Evolutionary conservation across 2,113 vertebrate species (phyloP).

Genomic region (Arothron firmamentum): DNA sequence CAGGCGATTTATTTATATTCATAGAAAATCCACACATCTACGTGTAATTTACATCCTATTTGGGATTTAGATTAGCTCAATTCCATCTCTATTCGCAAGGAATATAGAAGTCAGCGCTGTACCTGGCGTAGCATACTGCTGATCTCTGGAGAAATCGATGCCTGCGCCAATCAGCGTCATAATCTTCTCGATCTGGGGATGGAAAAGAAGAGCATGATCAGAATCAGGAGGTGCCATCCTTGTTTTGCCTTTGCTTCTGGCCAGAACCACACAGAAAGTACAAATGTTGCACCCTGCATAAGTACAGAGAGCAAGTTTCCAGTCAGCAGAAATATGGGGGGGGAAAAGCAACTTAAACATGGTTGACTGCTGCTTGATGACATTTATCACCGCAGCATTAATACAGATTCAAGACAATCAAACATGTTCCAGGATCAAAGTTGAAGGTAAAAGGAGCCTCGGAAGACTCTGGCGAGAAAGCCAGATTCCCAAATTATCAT

Average conservation of each 20-base stretch:
- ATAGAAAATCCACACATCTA: too few species aligned
- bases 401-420: neutral
- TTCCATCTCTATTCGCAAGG: too few species aligned
- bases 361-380: too few species aligned
- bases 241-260: slow-evolving; percentile 32
- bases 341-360: neutral
- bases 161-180: slow-evolving; percentile 98
- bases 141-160: slow-evolving; percentile 94
- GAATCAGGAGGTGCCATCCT: neutral
- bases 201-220: slow-evolving; percentile 41
- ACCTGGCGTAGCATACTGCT: slow-evolving; percentile 88
- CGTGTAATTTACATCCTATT: too few species aligned
- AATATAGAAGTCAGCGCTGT: slow-evolving; percentile 36
- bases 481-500: slow-evolving; percentile 6
- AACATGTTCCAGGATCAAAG: slow-evolving; percentile 4
- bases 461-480: neutral
- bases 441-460: neutral
- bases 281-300: slow-evolving; percentile 12
- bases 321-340: too few species aligned
- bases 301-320: neutral
- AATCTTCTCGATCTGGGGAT: slow-evolving; percentile 95
- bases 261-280: slow-evolving; percentile 27
- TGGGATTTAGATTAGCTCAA: too few species aligned
- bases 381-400: neutral
- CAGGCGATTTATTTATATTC: too few species aligned